Conservation (phyloP, 2,888 invertebrate genomes). For the Lasioglossum calceatum region DNA sequence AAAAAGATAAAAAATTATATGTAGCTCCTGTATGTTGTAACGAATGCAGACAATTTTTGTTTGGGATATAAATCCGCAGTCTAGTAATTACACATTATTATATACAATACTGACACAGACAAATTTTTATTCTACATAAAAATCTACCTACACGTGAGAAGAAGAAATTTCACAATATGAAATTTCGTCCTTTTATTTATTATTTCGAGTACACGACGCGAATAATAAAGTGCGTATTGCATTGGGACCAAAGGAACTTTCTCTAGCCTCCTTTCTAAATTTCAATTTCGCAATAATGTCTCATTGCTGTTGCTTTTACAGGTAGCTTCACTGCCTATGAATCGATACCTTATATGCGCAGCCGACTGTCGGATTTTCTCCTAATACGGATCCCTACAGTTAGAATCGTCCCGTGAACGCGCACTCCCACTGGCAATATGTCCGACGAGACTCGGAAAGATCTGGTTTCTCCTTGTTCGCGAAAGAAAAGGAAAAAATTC, state of each 20-base stretch:
- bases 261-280: neutral
- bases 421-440: slow-evolving; percentile 43
- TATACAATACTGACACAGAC: too few species aligned
- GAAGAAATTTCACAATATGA: neutral
- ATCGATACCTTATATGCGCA: slow-evolving; percentile 77
- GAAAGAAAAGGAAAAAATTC: slow-evolving; percentile 38
- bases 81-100: too few species aligned
- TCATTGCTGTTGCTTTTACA: slow-evolving; percentile 28
- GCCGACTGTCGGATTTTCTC: slow-evolving; percentile 75
- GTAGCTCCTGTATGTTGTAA: too few species aligned
- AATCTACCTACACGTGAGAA: too few species aligned
- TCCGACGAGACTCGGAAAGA: slow-evolving; percentile 44
- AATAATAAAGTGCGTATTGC: neutral
- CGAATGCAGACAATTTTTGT: too few species aligned
- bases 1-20: too few species aligned
- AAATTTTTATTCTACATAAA: too few species aligned
- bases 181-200: neutral
- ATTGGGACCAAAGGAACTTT: neutral
- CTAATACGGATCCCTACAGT: slow-evolving; percentile 77
- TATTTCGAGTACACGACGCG: neutral
- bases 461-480: slow-evolving; percentile 49
- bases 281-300: slow-evolving; percentile 13
- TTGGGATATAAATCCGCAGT: too few species aligned
- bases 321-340: slow-evolving; percentile 58
- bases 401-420: slow-evolving; percentile 66